A percentile compares a stretch with the other conserved stretches of the same genome.
Conservation (phyloP, 1,140 invertebrate genomes). For the Meloidogyne floridensis region DNA sequence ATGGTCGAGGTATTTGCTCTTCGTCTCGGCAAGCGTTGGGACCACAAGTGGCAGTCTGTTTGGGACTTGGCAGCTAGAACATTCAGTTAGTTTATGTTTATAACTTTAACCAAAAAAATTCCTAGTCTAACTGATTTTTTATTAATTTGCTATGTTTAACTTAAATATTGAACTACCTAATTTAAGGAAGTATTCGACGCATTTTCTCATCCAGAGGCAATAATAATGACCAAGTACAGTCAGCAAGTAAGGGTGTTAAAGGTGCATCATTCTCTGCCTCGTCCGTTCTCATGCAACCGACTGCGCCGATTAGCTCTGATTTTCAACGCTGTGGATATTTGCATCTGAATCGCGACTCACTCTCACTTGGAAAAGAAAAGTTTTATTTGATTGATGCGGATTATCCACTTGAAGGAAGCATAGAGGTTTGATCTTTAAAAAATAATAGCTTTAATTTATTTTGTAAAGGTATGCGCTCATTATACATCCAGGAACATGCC, state of each 20-base stretch:
- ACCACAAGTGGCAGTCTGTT: conserved; percentile 22
- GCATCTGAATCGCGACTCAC: conserved; percentile 15
- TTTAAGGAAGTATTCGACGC: background rate
- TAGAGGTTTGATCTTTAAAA: conserved; percentile 14
- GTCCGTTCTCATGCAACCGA: conserved; percentile 8
- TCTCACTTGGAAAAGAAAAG: conserved; percentile 12
- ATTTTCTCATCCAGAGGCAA: background rate
- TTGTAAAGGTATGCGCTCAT: too few species aligned
- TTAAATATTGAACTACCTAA: background rate
- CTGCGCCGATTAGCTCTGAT: background rate
- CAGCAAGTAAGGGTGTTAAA: background rate
- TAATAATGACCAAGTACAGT: background rate
- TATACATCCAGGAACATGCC: background rate
- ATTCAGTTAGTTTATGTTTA: conserved; percentile 23
- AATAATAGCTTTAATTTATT: background rate
- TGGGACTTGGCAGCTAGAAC: conserved; percentile 23
- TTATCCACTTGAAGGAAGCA: conserved; percentile 25
- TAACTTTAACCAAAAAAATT: background rate
- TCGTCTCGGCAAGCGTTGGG: conserved; percentile 19
- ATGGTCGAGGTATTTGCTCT: conserved; percentile 29
- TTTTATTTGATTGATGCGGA: conserved; percentile 24
- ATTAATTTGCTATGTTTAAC: too few species aligned
- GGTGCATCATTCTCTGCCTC: background rate
- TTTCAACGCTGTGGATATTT: conserved; percentile 29
- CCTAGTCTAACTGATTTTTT: too few species aligned